Percentiles rank a stretch among this genome's conserved stretches.
Evolutionary conservation across 2,888 invertebrate species (phyloP).

Genomic region (Diplolepis rosae): DNA sequence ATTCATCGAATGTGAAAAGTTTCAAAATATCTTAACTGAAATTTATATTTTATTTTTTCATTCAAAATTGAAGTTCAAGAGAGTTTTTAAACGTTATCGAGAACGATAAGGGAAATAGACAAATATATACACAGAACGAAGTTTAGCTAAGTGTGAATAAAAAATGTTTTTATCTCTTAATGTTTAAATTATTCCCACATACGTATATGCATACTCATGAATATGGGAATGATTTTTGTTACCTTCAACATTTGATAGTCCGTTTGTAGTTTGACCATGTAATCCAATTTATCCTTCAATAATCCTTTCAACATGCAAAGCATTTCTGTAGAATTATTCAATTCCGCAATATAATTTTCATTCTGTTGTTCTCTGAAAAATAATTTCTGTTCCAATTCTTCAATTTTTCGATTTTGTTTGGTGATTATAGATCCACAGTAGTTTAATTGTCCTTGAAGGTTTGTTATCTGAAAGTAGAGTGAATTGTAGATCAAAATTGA

Average conservation of each 20-base stretch:
- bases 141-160: too few relatives aligned
- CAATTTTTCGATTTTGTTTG: conserved; percentile 49
- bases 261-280: conserved; percentile 58
- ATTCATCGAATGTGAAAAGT: too few relatives aligned
- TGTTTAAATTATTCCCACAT: neutral
- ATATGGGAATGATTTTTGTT: conserved; percentile 30
- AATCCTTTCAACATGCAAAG: conserved; percentile 57
- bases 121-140: too few relatives aligned
- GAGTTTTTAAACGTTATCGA: too few relatives aligned
- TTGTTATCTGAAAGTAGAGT: neutral
- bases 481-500: too few relatives aligned
- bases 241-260: conserved; percentile 64
- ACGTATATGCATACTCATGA: too few relatives aligned
- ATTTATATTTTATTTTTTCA: too few relatives aligned
- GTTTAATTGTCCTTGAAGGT: conserved; percentile 22
- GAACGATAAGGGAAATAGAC: too few relatives aligned
- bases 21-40: too few relatives aligned
- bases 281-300: conserved; percentile 58
- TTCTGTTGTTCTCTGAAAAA: conserved; percentile 47
- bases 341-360: conserved; percentile 51
- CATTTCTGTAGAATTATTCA: conserved; percentile 55
- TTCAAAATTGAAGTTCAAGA: too few relatives aligned
- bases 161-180: too few relatives aligned
- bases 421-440: conserved; percentile 42
- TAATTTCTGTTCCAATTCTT: conserved; percentile 54